phyloP scores from a whole-genome alignment of 2,797 vertebrate species.

The Pelodytes ibericus region DNA sequence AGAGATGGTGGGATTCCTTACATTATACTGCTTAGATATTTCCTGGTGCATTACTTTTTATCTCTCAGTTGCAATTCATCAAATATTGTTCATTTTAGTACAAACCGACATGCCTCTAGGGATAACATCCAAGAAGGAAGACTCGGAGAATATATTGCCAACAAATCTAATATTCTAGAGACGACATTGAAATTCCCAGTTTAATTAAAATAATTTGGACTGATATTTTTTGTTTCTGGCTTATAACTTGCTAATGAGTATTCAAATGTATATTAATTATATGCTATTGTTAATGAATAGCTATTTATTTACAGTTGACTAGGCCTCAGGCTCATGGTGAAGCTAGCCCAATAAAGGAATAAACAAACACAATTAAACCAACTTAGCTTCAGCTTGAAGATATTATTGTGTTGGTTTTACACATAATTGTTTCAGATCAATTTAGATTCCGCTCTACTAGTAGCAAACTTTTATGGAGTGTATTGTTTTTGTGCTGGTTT shows the following conservation, averaged over 20 bases:
- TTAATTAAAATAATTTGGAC: no score
- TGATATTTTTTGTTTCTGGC: background rate
- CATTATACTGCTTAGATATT: no score
- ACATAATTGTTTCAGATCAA: conserved; percentile 42
- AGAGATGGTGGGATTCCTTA: no score
- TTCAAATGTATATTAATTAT: background rate
- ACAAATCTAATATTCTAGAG: no score
- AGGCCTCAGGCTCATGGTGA: background rate
- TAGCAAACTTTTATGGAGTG: conserved; percentile 39
- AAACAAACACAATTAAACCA: conserved; percentile 19
- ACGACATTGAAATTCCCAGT: no score
- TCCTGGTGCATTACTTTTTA: no score
- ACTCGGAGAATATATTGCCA: no score
- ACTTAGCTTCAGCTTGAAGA: conserved; percentile 7
- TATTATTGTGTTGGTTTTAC: conserved; percentile 23
- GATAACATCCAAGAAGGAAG: no score
- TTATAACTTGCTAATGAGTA: background rate
- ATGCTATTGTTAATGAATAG: background rate
- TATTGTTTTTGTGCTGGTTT: conserved; percentile 45
- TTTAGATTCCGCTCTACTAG: conserved; percentile 25
- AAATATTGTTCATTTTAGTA: no score
- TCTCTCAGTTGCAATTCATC: no score
- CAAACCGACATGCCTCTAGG: no score
- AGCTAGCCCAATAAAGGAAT: background rate
- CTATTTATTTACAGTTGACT: conserved; percentile 9